Percentiles rank a stretch among this genome's conserved stretches.
phyloP scores from a whole-genome alignment of 2,113 vertebrate species.

The Podarcis muralis region DNA sequence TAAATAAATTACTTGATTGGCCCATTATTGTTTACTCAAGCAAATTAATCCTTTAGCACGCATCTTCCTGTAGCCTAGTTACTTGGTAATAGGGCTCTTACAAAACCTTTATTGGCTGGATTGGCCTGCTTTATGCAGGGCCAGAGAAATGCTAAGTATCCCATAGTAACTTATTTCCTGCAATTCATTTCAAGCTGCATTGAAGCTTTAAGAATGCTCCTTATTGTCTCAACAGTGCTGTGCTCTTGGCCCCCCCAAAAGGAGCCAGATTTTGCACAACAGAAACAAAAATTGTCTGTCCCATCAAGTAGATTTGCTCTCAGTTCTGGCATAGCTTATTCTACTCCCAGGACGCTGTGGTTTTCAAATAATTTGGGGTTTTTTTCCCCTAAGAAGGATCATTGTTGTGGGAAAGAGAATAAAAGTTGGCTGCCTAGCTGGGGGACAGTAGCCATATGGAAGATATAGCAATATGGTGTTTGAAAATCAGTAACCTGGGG shows the following conservation, averaged over 20 bases:
- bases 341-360: too few relatives aligned
- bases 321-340: not conserved
- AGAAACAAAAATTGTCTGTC: not conserved
- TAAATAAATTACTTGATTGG: constrained; percentile 57
- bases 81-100: constrained; percentile 15
- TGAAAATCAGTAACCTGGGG: not conserved
- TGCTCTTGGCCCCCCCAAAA: constrained; percentile 23
- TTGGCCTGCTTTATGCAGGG: not conserved
- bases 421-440: not conserved
- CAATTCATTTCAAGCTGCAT: not conserved
- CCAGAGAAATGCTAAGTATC: not conserved
- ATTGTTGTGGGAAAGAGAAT: not conserved
- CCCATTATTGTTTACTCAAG: constrained; percentile 57
- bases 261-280: not conserved
- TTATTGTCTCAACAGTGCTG: not conserved
- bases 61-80: constrained; percentile 50
- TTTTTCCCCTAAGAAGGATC: not conserved
- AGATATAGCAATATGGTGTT: not conserved
- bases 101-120: not conserved
- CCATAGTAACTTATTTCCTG: not conserved
- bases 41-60: constrained; percentile 57
- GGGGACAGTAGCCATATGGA: not conserved
- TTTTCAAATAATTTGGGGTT: not conserved
- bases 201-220: not conserved
- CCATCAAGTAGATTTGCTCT: not conserved